Conservation (phyloP, 2,797 vertebrate genomes). For the Crenichthys baileyi region DNA sequence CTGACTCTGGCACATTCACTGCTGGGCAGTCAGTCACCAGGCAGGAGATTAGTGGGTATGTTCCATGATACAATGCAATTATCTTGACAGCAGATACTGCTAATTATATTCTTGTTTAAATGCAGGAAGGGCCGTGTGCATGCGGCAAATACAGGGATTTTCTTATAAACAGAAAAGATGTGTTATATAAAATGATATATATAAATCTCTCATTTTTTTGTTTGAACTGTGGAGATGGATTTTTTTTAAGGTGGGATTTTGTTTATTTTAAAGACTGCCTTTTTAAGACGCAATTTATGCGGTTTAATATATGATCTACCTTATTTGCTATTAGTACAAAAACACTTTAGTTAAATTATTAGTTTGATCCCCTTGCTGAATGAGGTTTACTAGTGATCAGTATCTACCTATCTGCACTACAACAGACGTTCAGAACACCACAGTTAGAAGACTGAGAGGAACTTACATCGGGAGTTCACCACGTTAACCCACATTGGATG, state of each 20-base stretch:
- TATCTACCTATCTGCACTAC: neutral
- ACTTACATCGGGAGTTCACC: neutral
- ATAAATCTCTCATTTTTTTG: neutral
- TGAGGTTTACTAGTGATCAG: neutral
- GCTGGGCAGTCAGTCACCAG: slow-evolving; percentile 21
- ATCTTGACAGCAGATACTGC: slow-evolving; percentile 20
- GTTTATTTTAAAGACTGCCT: neutral
- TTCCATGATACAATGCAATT: slow-evolving; percentile 35
- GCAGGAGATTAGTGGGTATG: slow-evolving; percentile 48
- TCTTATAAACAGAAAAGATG: neutral
- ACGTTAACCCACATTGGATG: neutral
- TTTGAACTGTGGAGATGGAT: neutral
- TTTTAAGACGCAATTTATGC: neutral
- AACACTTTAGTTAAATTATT: neutral
- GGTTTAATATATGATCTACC: neutral
- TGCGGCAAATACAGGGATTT: neutral
- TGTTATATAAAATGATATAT: neutral
- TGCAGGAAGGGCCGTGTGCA: neutral
- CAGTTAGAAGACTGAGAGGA: neutral
- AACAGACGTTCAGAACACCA: neutral
- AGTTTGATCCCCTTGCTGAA: neutral
- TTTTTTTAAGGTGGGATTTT: neutral
- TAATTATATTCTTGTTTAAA: slow-evolving; percentile 19
- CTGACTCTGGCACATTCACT: slow-evolving; percentile 68
- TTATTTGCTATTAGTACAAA: neutral